Evolutionary conservation across 2,113 vertebrate genomes (phyloP).

Genomic region (Erinaceus europaeus): DNA sequence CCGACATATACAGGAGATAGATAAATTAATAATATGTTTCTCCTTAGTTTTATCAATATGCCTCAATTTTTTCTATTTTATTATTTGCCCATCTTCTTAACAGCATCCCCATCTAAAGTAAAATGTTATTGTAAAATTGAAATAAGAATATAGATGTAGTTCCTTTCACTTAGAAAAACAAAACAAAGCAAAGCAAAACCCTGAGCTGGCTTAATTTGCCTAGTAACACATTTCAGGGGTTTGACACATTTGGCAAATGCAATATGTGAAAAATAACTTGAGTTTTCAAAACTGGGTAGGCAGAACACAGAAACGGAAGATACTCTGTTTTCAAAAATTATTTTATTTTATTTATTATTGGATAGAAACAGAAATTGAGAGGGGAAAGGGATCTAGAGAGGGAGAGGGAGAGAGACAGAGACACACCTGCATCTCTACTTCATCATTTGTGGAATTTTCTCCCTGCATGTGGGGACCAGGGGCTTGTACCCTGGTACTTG

Average conservation of each 20-base stretch:
- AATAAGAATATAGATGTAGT: conserved; percentile 42
- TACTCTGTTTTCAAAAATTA: conserved; percentile 58
- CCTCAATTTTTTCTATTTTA: no score
- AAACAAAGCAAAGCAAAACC: background rate
- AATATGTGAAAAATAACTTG: conserved; percentile 30
- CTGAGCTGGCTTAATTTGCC: conserved; percentile 61
- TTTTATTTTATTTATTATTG: no score
- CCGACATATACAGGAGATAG: no score
- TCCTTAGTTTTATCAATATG: background rate
- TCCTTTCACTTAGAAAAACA: conserved; percentile 15
- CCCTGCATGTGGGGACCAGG: no score
- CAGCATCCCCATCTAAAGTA: conserved; percentile 25
- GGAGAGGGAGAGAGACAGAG: no score
- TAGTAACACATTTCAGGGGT: conserved; percentile 55
- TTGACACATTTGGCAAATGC: conserved; percentile 58
- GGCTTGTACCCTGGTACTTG: no score
- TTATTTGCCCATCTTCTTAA: no score
- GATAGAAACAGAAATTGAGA: no score
- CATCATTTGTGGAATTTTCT: no score
- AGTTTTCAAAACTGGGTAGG: conserved; percentile 58
- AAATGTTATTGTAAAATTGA: conserved; percentile 34
- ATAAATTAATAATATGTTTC: no score
- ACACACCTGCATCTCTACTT: no score
- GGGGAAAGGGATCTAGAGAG: no score
- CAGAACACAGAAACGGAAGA: conserved; percentile 74